Base-by-base conservation (phyloP, 2,888 invertebrate species). In the Meandrusa payeni region DNA sequence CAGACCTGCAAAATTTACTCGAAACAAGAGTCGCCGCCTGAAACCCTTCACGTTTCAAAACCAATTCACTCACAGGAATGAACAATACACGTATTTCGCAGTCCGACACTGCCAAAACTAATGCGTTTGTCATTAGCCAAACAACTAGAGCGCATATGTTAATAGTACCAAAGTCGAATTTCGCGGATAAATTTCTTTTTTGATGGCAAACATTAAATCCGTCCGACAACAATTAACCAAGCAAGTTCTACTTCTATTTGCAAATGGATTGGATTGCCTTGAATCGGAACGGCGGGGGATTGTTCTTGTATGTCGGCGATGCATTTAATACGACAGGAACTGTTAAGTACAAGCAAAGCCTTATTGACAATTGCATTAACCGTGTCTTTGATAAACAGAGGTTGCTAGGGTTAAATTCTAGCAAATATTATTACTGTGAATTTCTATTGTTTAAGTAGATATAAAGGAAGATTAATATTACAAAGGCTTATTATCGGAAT, bases 221-320 rank as follows among this genome's bases (percentile, higher is more conserved):
- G 76, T 60, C 50, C 50, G 60, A 50, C 50, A 62, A 78, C 80
- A 82, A 82, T 82, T 81, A 82, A 82, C 75, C 66, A 68, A 59
- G 65, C 69, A 69, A 71, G 73, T 74, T 67, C 66, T 64, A 71
- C 63, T 70, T 70, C 68, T 71, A 73, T 76, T 73, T 72, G 74
- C 77, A 82, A 83, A 83, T 83, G 83, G 82, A 83, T 82, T 81
- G 80, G 81, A 74, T 79, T 74, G 80, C 68, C 68, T 74, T 70
- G 64, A 64, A 75, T 72, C 66, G 62, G 54, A 67, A 70, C 69
- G 59, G 63, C 59, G 47, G 51, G 47, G 53, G 55, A 74, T 72
- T 75, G 72, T 71, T 71, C 69, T 68, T 64, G 54, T 51, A 46
- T 48, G 50, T 53, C 46, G 48, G 50, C 46, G 47, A 31, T 11